Percentiles rank a stretch among this genome's conserved stretches.
These are phyloP conservation scores for Takifugu ocellatus DNA, from an alignment of 2,797 vertebrate species.

Conservation along the genomic window DNA sequence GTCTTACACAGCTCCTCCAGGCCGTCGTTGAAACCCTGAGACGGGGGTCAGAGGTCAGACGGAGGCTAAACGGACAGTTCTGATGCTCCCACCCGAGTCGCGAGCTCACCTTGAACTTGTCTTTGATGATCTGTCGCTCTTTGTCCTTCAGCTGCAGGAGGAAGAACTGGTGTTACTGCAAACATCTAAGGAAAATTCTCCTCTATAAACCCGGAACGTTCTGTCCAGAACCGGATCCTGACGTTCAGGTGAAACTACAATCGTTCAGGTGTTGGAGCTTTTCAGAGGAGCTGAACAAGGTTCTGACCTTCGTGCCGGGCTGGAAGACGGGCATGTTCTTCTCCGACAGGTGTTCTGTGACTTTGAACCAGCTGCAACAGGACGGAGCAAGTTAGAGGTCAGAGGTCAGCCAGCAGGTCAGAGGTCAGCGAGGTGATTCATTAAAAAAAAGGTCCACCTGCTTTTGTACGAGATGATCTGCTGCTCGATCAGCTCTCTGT, in stretches of 20 bases:
- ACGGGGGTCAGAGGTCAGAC: background rate
- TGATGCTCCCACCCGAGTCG: background rate
- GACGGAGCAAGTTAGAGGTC: background rate
- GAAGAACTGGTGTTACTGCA: background rate
- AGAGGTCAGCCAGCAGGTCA: background rate
- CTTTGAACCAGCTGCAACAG: slow-evolving; percentile 85
- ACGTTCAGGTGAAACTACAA: too few species aligned
- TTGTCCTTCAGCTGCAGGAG: slow-evolving; percentile 89
- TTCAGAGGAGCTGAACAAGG: background rate
- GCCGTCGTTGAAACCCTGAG: slow-evolving; percentile 94
- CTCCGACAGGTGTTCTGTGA: slow-evolving; percentile 86
- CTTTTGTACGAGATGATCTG: slow-evolving; percentile 93
- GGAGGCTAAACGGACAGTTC: background rate
- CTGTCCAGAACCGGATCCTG: too few species aligned
- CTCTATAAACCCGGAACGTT: too few species aligned
- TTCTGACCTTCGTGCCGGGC: slow-evolving; percentile 86
- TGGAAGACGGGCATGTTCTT: slow-evolving; percentile 87
- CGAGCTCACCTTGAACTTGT: slow-evolving; percentile 92
- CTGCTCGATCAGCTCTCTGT: slow-evolving; percentile 90
- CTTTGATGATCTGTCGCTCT: slow-evolving; percentile 95
- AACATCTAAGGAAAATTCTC: too few species aligned
- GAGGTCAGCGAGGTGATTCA: background rate
- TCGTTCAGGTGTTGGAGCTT: too few species aligned
- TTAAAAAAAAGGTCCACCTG: slow-evolving; percentile 74
- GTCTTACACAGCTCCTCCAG: slow-evolving; percentile 94